Evolutionary conservation across 2,113 vertebrate genomes (phyloP), one percentile per base, ranked within the genome.

Genomic region (Catharus minimus): DNA sequence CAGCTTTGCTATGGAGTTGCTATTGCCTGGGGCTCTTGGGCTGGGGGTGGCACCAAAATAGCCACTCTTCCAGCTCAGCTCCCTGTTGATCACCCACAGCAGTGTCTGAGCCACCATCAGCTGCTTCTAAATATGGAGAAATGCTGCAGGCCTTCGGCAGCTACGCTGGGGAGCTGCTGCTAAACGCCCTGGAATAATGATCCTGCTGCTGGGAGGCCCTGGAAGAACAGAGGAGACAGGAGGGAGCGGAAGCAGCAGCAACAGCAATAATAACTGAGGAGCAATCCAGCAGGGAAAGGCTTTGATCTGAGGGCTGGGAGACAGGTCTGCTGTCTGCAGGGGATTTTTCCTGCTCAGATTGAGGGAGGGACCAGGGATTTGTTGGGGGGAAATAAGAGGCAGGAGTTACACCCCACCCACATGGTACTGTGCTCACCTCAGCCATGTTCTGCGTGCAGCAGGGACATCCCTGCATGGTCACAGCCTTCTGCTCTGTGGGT

Each of bases 51-150:
- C 82, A 69, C 2, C 3, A 82, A 90, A 93, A 93, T 81, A 95
- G 92, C 86, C 62, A 1, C 53, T 86, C 76, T 81, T 66, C 3
- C 23, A 86, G 72, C 68, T 78, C 38, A 2, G 55, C 50, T 77
- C 53, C 28, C 50, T 47, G 47, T 46, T 49, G 50, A 64, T 94
- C 80, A 86, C 61, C 80, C 80, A 75, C 75, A 89, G 75, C 74
- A 79, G 50, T 7, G 82, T 80, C 73, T 94, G 65, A 92, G 86
- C 67, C 86, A 91, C 60, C 86, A 47, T 46, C 89, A 86, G 86
- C 82, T 83, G 5, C 67, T 89, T 86, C 93, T 92, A 86, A 88
- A 91, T 50, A 49, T 4, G 65, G 86, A 92, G 76, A 86, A 77
- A 47, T 27, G 61, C 93, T 93, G 64, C 80, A 74, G 72, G 93